These are phyloP conservation scores for Tympanuchus pallidicinctus DNA, from an alignment of 2,113 vertebrate genomes.

Conservation along the genomic window DNA sequence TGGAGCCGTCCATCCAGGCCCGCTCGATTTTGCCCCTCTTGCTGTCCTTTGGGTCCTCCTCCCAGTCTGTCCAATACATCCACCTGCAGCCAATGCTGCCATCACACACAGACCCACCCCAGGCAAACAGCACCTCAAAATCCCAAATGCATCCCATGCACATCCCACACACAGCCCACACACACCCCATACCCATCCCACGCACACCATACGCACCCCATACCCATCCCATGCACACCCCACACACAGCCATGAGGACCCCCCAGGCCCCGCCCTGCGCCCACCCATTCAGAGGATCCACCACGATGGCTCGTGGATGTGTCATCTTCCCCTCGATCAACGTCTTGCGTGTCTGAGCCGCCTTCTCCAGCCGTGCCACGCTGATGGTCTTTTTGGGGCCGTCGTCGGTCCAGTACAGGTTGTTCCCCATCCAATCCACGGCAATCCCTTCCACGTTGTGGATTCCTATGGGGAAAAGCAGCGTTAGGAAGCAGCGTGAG, in stretches of 20 bases:
- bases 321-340: constrained; percentile 97
- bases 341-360: constrained; percentile 92
- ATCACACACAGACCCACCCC: background rate
- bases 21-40: constrained; percentile 95
- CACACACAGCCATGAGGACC: too few relatives aligned
- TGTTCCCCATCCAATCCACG: constrained; percentile 98
- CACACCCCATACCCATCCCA: too few relatives aligned
- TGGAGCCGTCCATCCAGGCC: constrained; percentile 97
- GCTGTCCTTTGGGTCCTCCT: constrained; percentile 95
- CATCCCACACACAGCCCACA: too few relatives aligned
- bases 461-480: constrained; percentile 80
- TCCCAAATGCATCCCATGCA: too few relatives aligned
- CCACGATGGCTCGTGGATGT: constrained; percentile 94
- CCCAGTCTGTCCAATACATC: constrained; percentile 99
- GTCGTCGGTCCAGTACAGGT: constrained; percentile 97
- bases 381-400: constrained; percentile 97
- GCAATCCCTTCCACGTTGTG: constrained; percentile 96
- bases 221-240: too few relatives aligned
- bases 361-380: constrained; percentile 93
- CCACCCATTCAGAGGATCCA: constrained; percentile 91
- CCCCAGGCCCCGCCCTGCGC: too few relatives aligned
- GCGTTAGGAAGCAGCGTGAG: rapidly evolving
- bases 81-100: constrained; percentile 75
- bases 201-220: too few relatives aligned
- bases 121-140: too few relatives aligned